Conservation (phyloP, 2,113 vertebrate species). For the Callaeas wilsoni region DNA sequence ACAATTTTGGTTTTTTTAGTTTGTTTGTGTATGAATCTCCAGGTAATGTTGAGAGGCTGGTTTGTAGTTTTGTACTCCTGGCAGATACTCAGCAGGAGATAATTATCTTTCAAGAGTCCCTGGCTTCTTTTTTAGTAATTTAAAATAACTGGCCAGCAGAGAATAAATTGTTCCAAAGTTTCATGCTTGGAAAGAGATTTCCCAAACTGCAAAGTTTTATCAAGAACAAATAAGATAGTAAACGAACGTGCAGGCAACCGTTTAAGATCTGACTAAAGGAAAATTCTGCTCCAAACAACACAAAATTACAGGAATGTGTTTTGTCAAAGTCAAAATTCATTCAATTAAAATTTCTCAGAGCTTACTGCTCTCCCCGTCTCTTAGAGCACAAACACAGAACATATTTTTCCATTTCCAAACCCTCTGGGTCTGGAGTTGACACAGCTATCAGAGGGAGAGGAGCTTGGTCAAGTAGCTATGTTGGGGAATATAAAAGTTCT, state of each 20-base stretch:
- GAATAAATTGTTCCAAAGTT: neutral
- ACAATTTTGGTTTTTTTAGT: neutral
- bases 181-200: neutral
- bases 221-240: neutral
- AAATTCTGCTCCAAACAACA: neutral
- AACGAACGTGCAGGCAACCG: rapidly evolving
- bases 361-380: neutral
- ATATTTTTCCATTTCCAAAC: neutral
- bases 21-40: neutral
- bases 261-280: neutral
- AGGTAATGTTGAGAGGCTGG: neutral
- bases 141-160: neutral
- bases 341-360: neutral
- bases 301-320: neutral
- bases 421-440: neutral
- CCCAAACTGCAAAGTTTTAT: neutral
- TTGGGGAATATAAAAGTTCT: neutral
- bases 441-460: neutral
- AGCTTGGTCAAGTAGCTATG: neutral
- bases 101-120: constrained; percentile 25
- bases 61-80: neutral
- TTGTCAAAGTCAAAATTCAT: neutral
- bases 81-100: constrained; percentile 4
- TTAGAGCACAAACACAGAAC: neutral
- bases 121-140: neutral